These are phyloP conservation scores for Gallinago solitaria DNA, from an alignment of 2,797 vertebrate genomes.

Conservation along the genomic window DNA sequence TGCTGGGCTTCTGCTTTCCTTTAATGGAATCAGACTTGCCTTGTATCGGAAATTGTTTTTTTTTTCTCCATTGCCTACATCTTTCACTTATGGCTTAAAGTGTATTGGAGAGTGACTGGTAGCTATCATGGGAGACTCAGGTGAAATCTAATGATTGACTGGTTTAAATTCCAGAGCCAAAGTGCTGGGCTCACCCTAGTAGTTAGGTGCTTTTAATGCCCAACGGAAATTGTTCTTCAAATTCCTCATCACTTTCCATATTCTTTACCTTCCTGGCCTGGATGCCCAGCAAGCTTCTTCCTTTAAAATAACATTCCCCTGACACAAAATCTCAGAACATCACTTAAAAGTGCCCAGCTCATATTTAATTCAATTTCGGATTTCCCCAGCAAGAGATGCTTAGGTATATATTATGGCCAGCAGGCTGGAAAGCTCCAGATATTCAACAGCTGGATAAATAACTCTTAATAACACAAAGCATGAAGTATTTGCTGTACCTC, in stretches of 20 bases:
- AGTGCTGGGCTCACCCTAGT: not conserved
- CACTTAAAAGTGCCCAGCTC: not conserved
- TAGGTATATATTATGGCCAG: not conserved
- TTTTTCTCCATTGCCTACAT: not conserved
- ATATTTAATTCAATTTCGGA: conserved; percentile 23
- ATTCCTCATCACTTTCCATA: not conserved
- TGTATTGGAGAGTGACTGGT: not conserved
- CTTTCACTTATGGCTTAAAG: not conserved
- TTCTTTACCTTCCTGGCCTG: not conserved
- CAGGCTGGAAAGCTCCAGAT: not conserved
- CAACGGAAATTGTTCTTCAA: not conserved
- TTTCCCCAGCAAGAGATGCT: not conserved
- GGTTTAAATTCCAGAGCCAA: not conserved
- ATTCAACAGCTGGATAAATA: not conserved
- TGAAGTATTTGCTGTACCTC: not conserved
- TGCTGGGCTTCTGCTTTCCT: not conserved
- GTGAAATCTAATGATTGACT: not conserved
- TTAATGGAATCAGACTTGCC: too few relatives aligned
- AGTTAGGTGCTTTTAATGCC: not conserved
- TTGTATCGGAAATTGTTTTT: not conserved
- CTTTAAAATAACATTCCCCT: not conserved
- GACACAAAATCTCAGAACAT: not conserved
- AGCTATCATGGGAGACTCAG: not conserved
- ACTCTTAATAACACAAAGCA: not conserved
- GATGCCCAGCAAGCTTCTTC: not conserved